A percentile compares a stretch with the other conserved stretches of the same genome.
These are phyloP conservation scores for Campoplex capitator DNA, from an alignment of 2,888 invertebrate genomes.

Conservation along the genomic window DNA sequence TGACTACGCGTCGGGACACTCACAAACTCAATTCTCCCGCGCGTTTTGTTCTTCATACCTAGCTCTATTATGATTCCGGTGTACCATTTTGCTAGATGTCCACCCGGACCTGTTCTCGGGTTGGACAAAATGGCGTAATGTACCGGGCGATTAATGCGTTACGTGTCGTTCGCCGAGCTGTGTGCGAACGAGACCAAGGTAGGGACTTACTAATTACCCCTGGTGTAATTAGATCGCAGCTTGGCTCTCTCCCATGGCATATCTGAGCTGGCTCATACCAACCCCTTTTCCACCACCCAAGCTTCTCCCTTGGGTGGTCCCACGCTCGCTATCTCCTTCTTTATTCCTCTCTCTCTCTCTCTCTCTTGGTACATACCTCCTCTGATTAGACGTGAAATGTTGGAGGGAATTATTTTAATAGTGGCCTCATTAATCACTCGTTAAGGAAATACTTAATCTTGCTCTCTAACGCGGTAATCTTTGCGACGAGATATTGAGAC, in stretches of 20 bases:
- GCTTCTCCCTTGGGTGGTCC: slow-evolving; percentile 51
- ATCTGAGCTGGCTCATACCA: slow-evolving; percentile 7
- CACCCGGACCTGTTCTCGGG: slow-evolving; percentile 36
- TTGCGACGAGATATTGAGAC: slow-evolving; percentile 48
- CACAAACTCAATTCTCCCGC: slow-evolving; percentile 57
- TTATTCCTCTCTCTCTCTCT: slow-evolving; percentile 5
- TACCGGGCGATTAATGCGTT: slow-evolving; percentile 66
- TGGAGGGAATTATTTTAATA: slow-evolving; percentile 64
- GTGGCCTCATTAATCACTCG: slow-evolving; percentile 62
- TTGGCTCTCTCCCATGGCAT: slow-evolving; percentile 35
- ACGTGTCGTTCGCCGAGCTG: slow-evolving; percentile 51
- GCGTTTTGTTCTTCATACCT: slow-evolving; percentile 36
- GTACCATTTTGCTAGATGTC: slow-evolving; percentile 35
- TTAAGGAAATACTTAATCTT: slow-evolving; percentile 59
- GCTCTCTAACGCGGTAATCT: slow-evolving; percentile 37
- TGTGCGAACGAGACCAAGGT: slow-evolving; percentile 27
- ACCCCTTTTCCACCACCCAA: slow-evolving; percentile 28
- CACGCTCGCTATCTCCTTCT: slow-evolving; percentile 10
- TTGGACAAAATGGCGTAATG: slow-evolving; percentile 55
- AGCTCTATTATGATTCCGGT: slow-evolving; percentile 27
- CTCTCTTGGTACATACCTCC: slow-evolving; percentile 6
- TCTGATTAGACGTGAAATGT: slow-evolving; percentile 65
- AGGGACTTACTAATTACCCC: slow-evolving; percentile 67
- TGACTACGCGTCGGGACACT: slow-evolving; percentile 13
- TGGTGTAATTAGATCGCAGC: slow-evolving; percentile 66